These are phyloP conservation scores for Ammodytes dubius DNA, from an alignment of 2,113 vertebrate species.

Conservation along the genomic window DNA sequence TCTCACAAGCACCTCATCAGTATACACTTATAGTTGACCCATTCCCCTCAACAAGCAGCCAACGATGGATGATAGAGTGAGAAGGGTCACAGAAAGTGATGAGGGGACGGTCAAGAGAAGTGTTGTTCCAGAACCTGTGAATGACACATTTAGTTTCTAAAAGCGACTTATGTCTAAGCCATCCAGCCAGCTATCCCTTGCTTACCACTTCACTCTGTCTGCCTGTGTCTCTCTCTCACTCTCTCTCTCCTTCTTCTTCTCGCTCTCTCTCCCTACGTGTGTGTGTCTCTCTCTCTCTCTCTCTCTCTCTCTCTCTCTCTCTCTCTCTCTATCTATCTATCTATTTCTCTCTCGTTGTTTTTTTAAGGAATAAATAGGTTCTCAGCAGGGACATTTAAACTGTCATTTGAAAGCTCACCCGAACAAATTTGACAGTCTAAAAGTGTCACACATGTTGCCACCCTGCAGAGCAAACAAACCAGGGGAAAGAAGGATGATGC, in stretches of 20 bases:
- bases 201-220: not conserved
- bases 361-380: conserved; percentile 66
- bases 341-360: conserved; percentile 24
- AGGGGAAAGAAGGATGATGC: conserved; percentile 42
- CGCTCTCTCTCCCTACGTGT: not conserved
- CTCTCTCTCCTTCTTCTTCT: not conserved
- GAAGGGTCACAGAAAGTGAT: conserved; percentile 3
- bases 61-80: not conserved
- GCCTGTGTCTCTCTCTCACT: not conserved
- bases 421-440: conserved; percentile 72
- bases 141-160: conserved; percentile 31
- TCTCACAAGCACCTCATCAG: conserved; percentile 6
- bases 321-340: conserved; percentile 22
- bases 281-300: not conserved
- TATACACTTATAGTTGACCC: conserved; percentile 7
- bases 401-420: conserved; percentile 73
- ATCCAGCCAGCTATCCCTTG: conserved; percentile 2
- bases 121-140: conserved; percentile 21
- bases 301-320: conserved; percentile 10
- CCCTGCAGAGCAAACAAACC: conserved; percentile 66
- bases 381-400: conserved; percentile 62
- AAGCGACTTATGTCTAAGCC: conserved; percentile 31
- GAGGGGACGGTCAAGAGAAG: not conserved
- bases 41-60: conserved; percentile 10
- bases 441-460: conserved; percentile 62